Percentiles rank a stretch among this genome's conserved stretches.
These are phyloP conservation scores for Acromyrmex charruanus DNA, from an alignment of 1,140 invertebrate genomes.

Conservation along the genomic window DNA sequence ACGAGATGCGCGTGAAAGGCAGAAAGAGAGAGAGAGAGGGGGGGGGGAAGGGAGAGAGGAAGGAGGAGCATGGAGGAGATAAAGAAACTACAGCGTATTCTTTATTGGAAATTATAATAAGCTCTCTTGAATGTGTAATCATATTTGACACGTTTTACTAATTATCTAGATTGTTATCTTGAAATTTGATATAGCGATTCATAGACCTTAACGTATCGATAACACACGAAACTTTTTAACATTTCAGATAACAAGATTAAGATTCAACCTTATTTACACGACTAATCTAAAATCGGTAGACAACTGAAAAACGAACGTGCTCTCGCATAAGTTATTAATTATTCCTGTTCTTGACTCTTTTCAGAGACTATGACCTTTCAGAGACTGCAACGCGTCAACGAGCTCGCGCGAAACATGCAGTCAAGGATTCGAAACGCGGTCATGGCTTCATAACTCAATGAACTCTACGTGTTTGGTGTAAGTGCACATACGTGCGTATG, in stretches of 20 bases:
- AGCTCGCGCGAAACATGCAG: constrained; percentile 49
- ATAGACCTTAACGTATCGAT: neutral
- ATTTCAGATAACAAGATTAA: constrained; percentile 58
- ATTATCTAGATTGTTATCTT: constrained; percentile 12
- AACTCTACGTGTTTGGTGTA: neutral
- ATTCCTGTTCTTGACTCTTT: constrained; percentile 77
- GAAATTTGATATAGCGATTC: neutral
- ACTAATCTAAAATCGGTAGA: constrained; percentile 76
- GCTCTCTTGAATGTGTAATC: constrained; percentile 12
- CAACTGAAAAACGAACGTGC: constrained; percentile 63
- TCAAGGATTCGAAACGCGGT: constrained; percentile 79
- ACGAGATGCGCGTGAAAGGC: neutral
- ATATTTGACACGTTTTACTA: constrained; percentile 26
- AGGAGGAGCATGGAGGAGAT: neutral
- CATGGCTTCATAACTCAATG: constrained; percentile 48
- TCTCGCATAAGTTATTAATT: constrained; percentile 17
- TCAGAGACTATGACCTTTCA: constrained; percentile 22
- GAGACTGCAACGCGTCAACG: neutral
- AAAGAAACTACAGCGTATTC: neutral
- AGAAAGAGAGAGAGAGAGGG: neutral
- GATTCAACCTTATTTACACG: constrained; percentile 74
- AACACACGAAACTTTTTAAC: constrained; percentile 9
- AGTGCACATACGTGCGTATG: neutral
- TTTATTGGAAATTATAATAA: constrained; percentile 1
- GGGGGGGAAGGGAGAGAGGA: neutral